These are phyloP conservation scores for Echinops telfairi DNA, from an alignment of 2,113 vertebrate species.

Conservation along the genomic window DNA sequence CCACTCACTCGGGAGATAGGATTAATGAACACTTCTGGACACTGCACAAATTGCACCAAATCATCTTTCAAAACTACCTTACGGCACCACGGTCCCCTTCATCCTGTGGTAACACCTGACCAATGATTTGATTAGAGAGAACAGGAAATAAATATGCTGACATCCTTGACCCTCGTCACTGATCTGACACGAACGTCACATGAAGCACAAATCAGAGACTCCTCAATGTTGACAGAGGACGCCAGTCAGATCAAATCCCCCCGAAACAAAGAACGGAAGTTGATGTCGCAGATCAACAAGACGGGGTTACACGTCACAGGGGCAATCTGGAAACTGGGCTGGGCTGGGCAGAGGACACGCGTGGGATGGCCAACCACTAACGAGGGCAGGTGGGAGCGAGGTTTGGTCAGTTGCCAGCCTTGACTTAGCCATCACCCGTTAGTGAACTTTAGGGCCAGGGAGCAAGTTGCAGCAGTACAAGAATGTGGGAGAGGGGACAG, in stretches of 20 bases:
- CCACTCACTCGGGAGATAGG: background rate
- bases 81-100: background rate
- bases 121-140: background rate
- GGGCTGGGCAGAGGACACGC: background rate
- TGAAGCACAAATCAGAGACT: background rate
- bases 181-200: background rate
- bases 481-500: background rate
- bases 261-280: background rate
- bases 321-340: no score
- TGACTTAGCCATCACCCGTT: background rate
- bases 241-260: background rate
- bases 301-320: background rate
- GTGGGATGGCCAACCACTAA: no score
- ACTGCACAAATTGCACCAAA: background rate
- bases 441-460: background rate
- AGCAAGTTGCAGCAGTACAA: background rate
- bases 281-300: no score
- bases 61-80: conserved; percentile 26
- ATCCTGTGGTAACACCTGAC: background rate
- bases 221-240: background rate
- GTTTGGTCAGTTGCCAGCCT: background rate
- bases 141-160: background rate
- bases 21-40: background rate
- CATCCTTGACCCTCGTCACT: background rate
- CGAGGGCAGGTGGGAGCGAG: background rate